A percentile compares a stretch with the other conserved stretches of the same genome.
Conservation (phyloP, 2,888 invertebrate species). For the Thereva nobilitata region DNA sequence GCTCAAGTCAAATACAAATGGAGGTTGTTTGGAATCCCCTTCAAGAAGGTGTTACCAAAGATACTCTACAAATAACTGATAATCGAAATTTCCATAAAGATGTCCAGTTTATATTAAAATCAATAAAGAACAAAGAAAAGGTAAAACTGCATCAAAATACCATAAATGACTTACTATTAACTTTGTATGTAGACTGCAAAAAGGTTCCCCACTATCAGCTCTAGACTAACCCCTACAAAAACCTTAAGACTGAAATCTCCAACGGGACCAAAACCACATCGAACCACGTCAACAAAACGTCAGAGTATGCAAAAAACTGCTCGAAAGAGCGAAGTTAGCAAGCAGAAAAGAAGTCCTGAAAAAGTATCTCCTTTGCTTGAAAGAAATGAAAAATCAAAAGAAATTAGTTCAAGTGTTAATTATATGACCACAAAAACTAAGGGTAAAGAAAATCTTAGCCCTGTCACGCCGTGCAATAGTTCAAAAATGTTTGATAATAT, state of each 20-base stretch:
- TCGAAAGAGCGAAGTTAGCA: neutral
- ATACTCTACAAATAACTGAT: conserved; percentile 67
- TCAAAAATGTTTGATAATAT: conserved; percentile 53
- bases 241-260: conserved; percentile 55
- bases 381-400: neutral
- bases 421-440: neutral
- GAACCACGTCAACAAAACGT: conserved; percentile 55
- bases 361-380: neutral
- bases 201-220: conserved; percentile 53
- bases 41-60: conserved; percentile 64
- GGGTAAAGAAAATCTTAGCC: conserved; percentile 59
- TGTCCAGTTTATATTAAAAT: conserved; percentile 67
- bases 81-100: conserved; percentile 69
- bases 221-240: conserved; percentile 35
- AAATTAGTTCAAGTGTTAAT: neutral
- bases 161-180: neutral
- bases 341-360: neutral
- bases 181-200: conserved; percentile 47
- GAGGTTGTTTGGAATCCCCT: conserved; percentile 69
- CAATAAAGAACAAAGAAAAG: conserved; percentile 51
- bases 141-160: conserved; percentile 1
- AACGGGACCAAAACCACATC: conserved; percentile 45
- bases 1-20: conserved; percentile 62
- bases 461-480: conserved; percentile 56
- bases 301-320: neutral